These are phyloP conservation scores for Atethmia centrago DNA, from an alignment of 2,888 invertebrate genomes.

Conservation along the genomic window DNA sequence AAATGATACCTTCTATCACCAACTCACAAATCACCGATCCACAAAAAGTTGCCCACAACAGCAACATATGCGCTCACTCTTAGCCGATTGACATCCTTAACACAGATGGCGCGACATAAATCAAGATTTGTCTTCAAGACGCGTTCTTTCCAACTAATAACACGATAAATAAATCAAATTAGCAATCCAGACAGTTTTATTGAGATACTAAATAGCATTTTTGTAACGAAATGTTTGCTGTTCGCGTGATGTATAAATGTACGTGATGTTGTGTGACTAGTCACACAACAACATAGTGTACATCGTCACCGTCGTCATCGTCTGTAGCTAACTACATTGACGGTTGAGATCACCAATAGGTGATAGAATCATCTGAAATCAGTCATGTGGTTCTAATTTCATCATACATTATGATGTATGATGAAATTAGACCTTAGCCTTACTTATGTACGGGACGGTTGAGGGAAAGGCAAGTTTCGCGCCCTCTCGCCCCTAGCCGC, in stretches of 20 bases:
- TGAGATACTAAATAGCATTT: slow-evolving; percentile 63
- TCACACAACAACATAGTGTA: no score
- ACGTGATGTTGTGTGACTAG: background rate
- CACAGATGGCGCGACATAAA: slow-evolving; percentile 63
- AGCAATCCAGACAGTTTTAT: slow-evolving; percentile 65
- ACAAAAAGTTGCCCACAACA: slow-evolving; percentile 42
- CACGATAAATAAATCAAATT: slow-evolving; percentile 67
- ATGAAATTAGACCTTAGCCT: no score
- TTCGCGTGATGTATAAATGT: slow-evolving; percentile 45
- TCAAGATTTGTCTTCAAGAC: slow-evolving; percentile 63
- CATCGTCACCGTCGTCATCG: no score
- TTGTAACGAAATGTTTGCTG: slow-evolving; percentile 52
- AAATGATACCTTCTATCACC: background rate
- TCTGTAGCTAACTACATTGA: no score
- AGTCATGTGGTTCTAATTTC: background rate
- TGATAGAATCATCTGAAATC: background rate
- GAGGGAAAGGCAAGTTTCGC: no score
- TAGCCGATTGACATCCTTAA: slow-evolving; percentile 65
- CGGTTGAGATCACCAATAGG: no score
- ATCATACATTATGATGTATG: no score
- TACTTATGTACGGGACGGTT: no score
- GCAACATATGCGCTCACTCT: slow-evolving; percentile 45
- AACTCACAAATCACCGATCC: slow-evolving; percentile 9
- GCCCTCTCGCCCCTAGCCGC: no score
- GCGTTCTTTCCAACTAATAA: slow-evolving; percentile 62